Evolutionary conservation across 2,888 invertebrate species (phyloP), one percentile per base, ranked within the genome.

Genomic region (Meteorus cinctellus): DNA sequence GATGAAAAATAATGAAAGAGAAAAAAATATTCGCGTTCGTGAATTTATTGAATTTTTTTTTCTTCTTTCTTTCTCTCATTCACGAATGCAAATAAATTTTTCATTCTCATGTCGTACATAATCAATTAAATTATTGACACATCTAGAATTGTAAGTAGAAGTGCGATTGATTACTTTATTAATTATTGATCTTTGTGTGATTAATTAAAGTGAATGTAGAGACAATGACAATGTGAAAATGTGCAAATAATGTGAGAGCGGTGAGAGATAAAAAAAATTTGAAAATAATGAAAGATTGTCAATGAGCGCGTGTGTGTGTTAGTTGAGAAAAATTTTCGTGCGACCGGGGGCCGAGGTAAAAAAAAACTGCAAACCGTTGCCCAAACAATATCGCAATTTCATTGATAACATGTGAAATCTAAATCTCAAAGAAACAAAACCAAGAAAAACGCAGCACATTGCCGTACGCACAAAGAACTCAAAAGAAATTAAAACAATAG

Each of bases 101-200:
- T 81, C 76, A 78, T 80, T 79, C 81, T 79, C 79, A 73, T 66
- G 67, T 67, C 67, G 67, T 73, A 72, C 62, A 48, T 72, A 66
- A 76, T 62, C 41, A 76, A 68, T 67, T 66, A 72, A 71, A 75
- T 77, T 74, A 77, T 76, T 80, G 75, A 77, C 67, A 68, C 77
- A 70, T 29, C 71, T 80, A 80, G 66, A 63, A 66, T 75, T 75
- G 76, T 78, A 72, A 72, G 60, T 80, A 77, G 72, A 77, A 67
- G 34, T 79, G 79, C 81, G 81, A 86, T 83, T 84, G 85, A 80
- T 85, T 84, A 82, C 82, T 84, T 86, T 84, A 84, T 86, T 84
- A 82, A 80, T 77, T 81, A 62, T 68, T 66, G 71, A 76, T 71
- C 36, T 59, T 75, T 65, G 74, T 63, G 78, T 65, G 63, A 70